Conservation (phyloP, 2,797 vertebrate genomes). For the Todus mexicanus region DNA sequence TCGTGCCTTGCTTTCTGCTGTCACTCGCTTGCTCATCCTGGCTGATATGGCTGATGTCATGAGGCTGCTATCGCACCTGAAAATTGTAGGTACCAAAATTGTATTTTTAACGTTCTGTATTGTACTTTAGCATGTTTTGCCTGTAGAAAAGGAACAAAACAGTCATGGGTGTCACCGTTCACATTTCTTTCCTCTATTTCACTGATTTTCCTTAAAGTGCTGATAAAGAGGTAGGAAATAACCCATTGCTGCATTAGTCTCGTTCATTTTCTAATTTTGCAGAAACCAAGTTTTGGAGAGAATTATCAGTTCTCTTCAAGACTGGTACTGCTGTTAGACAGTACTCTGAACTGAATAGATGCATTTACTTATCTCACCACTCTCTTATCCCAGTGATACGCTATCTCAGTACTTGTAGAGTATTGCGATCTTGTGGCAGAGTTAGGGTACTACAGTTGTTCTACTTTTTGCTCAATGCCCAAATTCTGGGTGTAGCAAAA, state of each 20-base stretch:
- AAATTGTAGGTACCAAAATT: slow-evolving; percentile 95
- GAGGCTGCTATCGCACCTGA: slow-evolving; percentile 95
- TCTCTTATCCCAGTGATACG: fast-evolving
- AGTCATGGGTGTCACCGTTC: fast-evolving
- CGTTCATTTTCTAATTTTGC: not conserved
- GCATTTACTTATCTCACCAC: not conserved
- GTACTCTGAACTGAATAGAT: not conserved
- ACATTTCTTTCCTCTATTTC: fast-evolving
- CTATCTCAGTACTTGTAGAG: not conserved
- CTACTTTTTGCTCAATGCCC: fast-evolving
- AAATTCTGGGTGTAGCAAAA: not conserved
- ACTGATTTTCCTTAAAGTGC: fast-evolving
- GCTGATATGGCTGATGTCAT: slow-evolving; percentile 99
- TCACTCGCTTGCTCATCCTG: slow-evolving; percentile 95
- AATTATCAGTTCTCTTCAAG: not conserved
- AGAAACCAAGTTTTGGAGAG: not conserved
- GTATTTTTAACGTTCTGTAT: fast-evolving
- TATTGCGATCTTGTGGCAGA: slow-evolving; percentile 30
- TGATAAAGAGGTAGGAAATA: not conserved
- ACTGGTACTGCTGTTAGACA: not conserved
- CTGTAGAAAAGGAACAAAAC: not conserved
- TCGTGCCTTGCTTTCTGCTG: slow-evolving; percentile 91
- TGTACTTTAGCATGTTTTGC: fast-evolving
- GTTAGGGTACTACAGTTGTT: not conserved
- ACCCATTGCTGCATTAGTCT: not conserved